These are phyloP conservation scores for Limnephilus marmoratus DNA, from an alignment of 2,888 invertebrate species.

Conservation along the genomic window DNA sequence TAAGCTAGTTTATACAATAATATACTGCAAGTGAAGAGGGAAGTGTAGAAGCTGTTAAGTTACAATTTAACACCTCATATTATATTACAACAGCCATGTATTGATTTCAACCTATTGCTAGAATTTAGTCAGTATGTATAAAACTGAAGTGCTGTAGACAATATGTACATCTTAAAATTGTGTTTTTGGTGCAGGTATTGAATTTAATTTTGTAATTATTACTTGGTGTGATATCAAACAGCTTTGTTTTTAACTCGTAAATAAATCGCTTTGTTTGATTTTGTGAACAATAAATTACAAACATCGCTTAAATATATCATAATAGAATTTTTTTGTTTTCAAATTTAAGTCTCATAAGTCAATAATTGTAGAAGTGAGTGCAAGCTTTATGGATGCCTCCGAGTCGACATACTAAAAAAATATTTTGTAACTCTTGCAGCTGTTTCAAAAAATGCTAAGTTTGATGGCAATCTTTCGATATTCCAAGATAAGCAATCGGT, in stretches of 20 bases:
- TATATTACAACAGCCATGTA: neutral
- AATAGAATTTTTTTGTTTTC: neutral
- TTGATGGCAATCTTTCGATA: neutral
- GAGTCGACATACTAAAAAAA: neutral
- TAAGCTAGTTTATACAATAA: neutral
- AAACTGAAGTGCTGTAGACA: neutral
- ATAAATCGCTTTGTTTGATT: neutral
- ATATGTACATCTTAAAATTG: neutral
- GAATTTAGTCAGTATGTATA: conserved; percentile 2
- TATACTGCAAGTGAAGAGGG: neutral
- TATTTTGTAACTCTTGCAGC: neutral
- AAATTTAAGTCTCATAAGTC: neutral
- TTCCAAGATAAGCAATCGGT: neutral
- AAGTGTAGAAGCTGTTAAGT: neutral
- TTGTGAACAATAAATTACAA: neutral
- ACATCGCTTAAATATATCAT: too few relatives aligned
- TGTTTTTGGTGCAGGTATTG: neutral
- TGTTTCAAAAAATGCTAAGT: neutral
- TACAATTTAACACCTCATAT: neutral
- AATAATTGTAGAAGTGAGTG: too few relatives aligned
- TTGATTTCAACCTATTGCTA: neutral
- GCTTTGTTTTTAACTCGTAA: neutral
- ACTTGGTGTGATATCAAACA: neutral
- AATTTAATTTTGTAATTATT: neutral
- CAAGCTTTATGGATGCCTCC: too few relatives aligned